phyloP scores from a whole-genome alignment of 2,113 vertebrate genomes.

The Pachypanchax playfairii region DNA sequence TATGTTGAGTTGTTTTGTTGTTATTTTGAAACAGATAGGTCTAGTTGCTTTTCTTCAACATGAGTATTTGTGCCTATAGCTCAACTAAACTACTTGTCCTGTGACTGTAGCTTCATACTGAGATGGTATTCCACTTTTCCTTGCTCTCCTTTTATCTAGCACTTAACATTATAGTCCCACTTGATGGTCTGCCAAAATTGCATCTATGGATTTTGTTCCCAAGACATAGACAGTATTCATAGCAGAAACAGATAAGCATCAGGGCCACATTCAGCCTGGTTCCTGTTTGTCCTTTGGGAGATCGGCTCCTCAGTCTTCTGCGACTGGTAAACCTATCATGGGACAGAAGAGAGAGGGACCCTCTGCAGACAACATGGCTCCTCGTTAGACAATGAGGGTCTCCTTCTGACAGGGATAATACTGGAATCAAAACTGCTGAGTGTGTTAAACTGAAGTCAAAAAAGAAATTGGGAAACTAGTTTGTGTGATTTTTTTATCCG shows the following conservation, averaged over 20 bases:
- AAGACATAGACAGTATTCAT: constrained; percentile 38
- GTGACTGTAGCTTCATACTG: background rate
- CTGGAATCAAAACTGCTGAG: constrained; percentile 35
- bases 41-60: background rate
- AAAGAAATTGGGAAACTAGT: background rate
- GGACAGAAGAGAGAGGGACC: constrained; percentile 52
- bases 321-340: constrained; percentile 71
- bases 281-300: constrained; percentile 71
- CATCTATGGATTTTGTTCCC: constrained; percentile 25
- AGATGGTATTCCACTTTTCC: background rate
- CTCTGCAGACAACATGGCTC: constrained; percentile 66
- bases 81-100: background rate
- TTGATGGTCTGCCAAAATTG: constrained; percentile 17
- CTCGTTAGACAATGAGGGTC: constrained; percentile 62
- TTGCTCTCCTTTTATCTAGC: background rate
- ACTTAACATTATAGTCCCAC: background rate
- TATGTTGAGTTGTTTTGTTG: background rate
- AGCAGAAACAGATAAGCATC: constrained; percentile 62
- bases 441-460: constrained; percentile 16
- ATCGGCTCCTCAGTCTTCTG: constrained; percentile 48
- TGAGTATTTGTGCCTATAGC: background rate
- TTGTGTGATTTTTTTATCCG: background rate
- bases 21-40: background rate
- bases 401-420: constrained; percentile 18
- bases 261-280: constrained; percentile 58